Evolutionary conservation across 2,113 vertebrate species (phyloP).

Genomic region (Thymallus thymallus): DNA sequence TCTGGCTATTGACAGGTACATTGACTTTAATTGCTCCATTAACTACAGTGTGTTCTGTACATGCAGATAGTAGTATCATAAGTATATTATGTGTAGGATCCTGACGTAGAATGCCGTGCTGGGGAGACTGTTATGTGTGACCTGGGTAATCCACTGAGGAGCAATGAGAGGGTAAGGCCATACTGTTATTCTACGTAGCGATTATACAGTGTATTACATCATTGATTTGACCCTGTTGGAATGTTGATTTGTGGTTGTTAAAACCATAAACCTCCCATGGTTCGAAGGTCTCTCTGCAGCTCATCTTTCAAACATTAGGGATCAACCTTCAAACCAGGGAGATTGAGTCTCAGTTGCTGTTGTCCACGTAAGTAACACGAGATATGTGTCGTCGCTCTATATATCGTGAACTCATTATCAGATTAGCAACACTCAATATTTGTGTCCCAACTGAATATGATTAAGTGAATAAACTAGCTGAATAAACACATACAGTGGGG

Average conservation of each 20-base stretch:
- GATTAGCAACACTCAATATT: neutral
- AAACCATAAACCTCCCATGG: neutral
- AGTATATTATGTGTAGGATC: slow-evolving; percentile 35
- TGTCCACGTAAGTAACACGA: slow-evolving; percentile 84
- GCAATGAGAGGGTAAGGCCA: slow-evolving; percentile 74
- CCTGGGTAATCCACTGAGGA: slow-evolving; percentile 89
- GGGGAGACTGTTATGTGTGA: slow-evolving; percentile 76
- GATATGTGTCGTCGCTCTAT: neutral
- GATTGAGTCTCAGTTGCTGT: slow-evolving; percentile 73
- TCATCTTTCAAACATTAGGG: slow-evolving; percentile 79
- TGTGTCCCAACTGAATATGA: slow-evolving; percentile 70
- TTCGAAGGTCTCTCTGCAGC: slow-evolving; percentile 74
- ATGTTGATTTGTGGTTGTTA: too few species aligned
- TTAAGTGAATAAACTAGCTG: slow-evolving; percentile 2
- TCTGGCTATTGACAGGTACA: neutral
- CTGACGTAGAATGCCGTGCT: slow-evolving; percentile 45
- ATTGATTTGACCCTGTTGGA: too few species aligned
- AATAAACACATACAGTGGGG: neutral
- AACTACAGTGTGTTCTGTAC: neutral
- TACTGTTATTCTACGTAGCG: neutral
- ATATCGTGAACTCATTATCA: neutral
- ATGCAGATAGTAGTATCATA: too few species aligned
- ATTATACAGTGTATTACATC: too few species aligned
- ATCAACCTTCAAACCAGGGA: slow-evolving; percentile 80
- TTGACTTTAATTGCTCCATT: neutral